These are phyloP conservation scores for Crenuchus spilurus DNA, from an alignment of 2,797 vertebrate species.

Conservation along the genomic window DNA sequence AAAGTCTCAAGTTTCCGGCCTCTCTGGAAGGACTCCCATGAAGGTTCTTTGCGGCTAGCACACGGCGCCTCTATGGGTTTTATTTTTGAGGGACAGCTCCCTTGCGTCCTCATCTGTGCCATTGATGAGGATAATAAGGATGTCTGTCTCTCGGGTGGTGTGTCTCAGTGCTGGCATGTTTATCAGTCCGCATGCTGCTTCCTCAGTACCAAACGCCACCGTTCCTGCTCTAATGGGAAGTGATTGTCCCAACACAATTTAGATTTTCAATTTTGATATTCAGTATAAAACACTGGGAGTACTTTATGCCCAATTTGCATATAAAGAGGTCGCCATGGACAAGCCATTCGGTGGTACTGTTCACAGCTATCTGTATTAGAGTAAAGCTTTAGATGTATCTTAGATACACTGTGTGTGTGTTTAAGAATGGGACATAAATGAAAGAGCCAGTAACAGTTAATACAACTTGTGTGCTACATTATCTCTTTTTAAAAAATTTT, in stretches of 20 bases:
- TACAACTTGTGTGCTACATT: constrained; percentile 6
- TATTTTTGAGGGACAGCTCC: constrained; percentile 26
- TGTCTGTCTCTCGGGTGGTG: constrained; percentile 16
- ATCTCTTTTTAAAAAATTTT: no score
- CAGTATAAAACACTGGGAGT: constrained; percentile 58
- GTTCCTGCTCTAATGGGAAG: constrained; percentile 52
- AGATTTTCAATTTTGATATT: constrained; percentile 65
- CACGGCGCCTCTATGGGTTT: neutral
- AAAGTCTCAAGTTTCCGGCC: neutral
- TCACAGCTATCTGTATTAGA: constrained; percentile 67
- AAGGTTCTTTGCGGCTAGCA: neutral
- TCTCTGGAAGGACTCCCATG: neutral
- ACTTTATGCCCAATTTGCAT: constrained; percentile 69
- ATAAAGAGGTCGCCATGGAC: constrained; percentile 69
- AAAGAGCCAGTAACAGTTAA: constrained; percentile 45
- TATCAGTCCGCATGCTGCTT: constrained; percentile 15
- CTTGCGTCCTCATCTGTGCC: neutral
- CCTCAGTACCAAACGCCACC: constrained; percentile 18
- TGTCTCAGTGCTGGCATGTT: constrained; percentile 23
- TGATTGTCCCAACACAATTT: constrained; percentile 62
- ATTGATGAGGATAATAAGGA: constrained; percentile 40
- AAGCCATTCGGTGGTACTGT: constrained; percentile 51
- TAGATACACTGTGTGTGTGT: neutral
- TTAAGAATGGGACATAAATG: neutral
- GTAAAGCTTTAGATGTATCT: constrained; percentile 27